Evolutionary conservation across 1,140 invertebrate species (phyloP).

Genomic region (Drusus annulatus): DNA sequence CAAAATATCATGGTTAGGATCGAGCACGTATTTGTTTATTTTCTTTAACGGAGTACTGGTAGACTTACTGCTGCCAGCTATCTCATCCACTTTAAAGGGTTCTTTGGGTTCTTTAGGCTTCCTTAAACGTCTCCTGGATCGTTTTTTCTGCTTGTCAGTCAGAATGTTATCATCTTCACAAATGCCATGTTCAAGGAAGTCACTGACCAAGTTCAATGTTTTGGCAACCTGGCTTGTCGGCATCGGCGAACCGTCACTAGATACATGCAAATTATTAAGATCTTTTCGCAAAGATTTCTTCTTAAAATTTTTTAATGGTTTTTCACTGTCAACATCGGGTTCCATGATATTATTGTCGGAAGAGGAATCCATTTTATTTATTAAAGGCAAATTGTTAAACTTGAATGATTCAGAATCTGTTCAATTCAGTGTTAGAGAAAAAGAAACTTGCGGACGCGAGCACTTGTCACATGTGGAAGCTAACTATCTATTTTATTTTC

Average conservation of each 20-base stretch:
- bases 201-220: background rate
- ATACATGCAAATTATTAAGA: background rate
- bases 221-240: background rate
- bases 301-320: background rate
- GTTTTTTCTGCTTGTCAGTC: background rate
- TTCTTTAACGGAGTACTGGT: background rate
- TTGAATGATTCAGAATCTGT: background rate
- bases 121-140: background rate
- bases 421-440: background rate
- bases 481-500: too few relatives aligned
- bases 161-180: background rate
- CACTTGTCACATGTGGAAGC: background rate
- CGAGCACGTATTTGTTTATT: background rate
- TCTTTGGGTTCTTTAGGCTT: background rate
- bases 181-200: background rate
- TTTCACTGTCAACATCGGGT: background rate
- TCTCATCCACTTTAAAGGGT: background rate
- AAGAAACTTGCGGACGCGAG: background rate
- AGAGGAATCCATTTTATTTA: background rate
- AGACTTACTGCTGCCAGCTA: background rate
- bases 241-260: background rate
- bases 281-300: constrained; percentile 8
- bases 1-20: constrained; percentile 25
- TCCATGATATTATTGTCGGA: background rate
- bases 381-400: background rate